Evolutionary conservation across 1,140 invertebrate genomes (phyloP), one percentile per base, ranked within the genome.

Genomic region (Diabrotica virgifera): DNA sequence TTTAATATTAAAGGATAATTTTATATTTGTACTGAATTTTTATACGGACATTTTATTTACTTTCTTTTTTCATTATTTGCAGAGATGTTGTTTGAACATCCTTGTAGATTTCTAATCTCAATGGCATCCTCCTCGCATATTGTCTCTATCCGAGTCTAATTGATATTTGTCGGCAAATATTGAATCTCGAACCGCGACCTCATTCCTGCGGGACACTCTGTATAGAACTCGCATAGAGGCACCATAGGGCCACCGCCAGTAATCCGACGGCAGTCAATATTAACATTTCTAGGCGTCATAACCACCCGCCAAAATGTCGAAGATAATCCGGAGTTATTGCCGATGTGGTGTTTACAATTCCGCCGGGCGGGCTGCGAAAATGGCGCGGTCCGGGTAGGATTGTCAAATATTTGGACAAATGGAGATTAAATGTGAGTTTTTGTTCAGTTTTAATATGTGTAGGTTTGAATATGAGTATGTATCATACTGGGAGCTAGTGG

Each of bases 251-350:
- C 40, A 24, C 52, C n/a, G 52, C 9, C 52, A 9, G 24, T 59
- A 62, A 68, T 62, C 68, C 59, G 61, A 62, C 63, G 62, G 68
- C 73, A 70, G 71, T 73, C 72, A 74, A 74, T 74, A 74, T 74
- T 74, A 73, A 72, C 73, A 72, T 74, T 74, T 74, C 73, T 70
- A 71, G 70, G 69, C 71, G 72, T 76, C 74, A 74, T 76, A 74
- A 76, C 72, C 72, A 69, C 66, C 70, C 71, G 71, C 71, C 72
- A 72, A 76, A 46, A 74, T 70, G 72, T 74, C 72, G 69, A 67
- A 66, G 71, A 65, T 73, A 76, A 76, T 76, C 70, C 71, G 58
- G 66, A 76, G 69, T 76, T 73, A 76, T 76, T 72, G 72, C 71
- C 70, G 36, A 64, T 68, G 62, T 36, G 62, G 62, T 63, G 62